Percentiles rank a stretch among this genome's conserved stretches.
These are phyloP conservation scores for Drosophila bocqueti DNA, from an alignment of 1,140 invertebrate genomes.

Conservation along the genomic window DNA sequence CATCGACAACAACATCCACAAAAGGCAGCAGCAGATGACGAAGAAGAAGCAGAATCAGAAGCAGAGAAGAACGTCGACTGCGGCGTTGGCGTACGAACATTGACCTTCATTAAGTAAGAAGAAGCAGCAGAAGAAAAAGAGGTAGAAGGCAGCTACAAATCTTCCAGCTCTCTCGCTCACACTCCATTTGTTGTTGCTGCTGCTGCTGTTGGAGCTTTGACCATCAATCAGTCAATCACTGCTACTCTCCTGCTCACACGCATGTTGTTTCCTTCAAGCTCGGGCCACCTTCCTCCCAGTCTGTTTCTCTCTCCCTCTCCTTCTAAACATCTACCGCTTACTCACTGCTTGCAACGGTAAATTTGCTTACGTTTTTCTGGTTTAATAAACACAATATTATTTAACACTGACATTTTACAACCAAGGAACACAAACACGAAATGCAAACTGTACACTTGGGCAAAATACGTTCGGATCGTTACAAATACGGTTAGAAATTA, in stretches of 20 bases:
- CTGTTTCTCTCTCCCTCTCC: not conserved
- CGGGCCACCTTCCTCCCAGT: not conserved
- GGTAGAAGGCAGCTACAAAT: slow-evolving; percentile 38
- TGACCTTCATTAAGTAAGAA: slow-evolving; percentile 79
- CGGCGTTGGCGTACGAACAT: slow-evolving; percentile 66
- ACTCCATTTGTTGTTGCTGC: not conserved
- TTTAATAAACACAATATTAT: slow-evolving; percentile 58
- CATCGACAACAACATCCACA: slow-evolving; percentile 54
- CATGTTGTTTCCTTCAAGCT: slow-evolving; percentile 36
- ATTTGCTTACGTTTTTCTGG: slow-evolving; percentile 57
- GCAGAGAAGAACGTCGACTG: slow-evolving; percentile 37
- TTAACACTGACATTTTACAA: slow-evolving; percentile 65
- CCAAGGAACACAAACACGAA: slow-evolving; percentile 42
- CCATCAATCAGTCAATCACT: slow-evolving; percentile 53
- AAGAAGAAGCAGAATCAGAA: slow-evolving; percentile 31
- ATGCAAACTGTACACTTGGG: slow-evolving; percentile 35
- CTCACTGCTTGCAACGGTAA: slow-evolving; percentile 45
- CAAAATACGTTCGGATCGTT: not conserved
- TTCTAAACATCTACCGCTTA: slow-evolving; percentile 32
- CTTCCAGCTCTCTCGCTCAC: slow-evolving; percentile 47
- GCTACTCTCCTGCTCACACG: slow-evolving; percentile 3
- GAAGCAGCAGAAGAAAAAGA: slow-evolving; percentile 39
- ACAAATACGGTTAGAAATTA: not conserved
- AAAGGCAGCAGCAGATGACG: slow-evolving; percentile 18
- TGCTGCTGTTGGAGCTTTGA: slow-evolving; percentile 29